These are phyloP conservation scores for Centruroides vittatus DNA, from an alignment of 1,140 invertebrate species.

Conservation along the genomic window DNA sequence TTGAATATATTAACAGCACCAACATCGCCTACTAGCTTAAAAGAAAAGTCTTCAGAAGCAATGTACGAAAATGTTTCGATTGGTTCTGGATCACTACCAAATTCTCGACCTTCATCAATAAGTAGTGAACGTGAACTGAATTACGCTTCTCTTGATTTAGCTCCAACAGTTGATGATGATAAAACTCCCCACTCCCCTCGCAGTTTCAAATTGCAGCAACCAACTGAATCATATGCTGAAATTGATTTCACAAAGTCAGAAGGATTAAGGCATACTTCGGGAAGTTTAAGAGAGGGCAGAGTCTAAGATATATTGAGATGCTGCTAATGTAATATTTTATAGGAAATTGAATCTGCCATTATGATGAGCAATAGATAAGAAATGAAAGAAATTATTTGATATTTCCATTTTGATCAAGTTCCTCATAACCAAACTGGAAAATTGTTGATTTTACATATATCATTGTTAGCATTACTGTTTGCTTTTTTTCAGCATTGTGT, in stretches of 20 bases:
- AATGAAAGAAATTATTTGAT: no score
- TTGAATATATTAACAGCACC: constrained; percentile 1
- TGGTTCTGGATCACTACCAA: not conserved
- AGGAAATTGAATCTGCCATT: no score
- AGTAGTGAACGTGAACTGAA: constrained; percentile 37
- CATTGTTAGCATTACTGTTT: no score
- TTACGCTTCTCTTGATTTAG: constrained; percentile 50
- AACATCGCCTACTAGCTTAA: not conserved
- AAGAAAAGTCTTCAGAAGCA: not conserved
- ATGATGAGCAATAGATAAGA: no score
- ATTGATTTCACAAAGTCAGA: constrained; percentile 16
- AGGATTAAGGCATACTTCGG: constrained; percentile 12
- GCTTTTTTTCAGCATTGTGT: no score
- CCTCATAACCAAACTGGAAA: no score
- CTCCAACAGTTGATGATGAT: constrained; percentile 18
- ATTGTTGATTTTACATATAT: no score
- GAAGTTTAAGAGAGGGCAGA: constrained; percentile 9
- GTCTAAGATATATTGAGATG: constrained; percentile 1
- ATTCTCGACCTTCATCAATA: constrained; percentile 30
- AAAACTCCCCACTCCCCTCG: not conserved
- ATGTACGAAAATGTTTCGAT: constrained; percentile 12
- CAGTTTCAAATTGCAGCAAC: not conserved
- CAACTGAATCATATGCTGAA: constrained; percentile 8
- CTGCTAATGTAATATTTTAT: no score
- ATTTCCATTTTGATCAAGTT: no score